Conservation (phyloP, 1,140 invertebrate species). For the Calliphora vicina region DNA sequence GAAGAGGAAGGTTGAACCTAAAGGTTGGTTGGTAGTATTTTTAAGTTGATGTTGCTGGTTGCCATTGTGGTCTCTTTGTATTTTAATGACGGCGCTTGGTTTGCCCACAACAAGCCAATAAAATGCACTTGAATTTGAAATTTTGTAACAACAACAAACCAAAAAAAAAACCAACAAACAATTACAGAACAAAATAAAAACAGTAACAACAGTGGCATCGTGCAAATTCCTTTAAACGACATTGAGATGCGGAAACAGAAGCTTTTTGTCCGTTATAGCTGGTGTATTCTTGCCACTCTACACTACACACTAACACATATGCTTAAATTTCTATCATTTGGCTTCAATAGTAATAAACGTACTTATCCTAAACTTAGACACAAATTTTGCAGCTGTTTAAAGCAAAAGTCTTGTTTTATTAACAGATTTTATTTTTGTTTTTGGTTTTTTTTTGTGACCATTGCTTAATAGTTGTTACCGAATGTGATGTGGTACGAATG, state of each 20-base stretch:
- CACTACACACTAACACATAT: not conserved
- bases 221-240: constrained; percentile 13
- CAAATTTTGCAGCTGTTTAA: constrained; percentile 16
- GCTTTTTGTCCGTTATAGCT: constrained; percentile 5
- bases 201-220: constrained; percentile 3
- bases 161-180: not conserved
- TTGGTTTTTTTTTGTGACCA: not conserved
- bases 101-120: not conserved
- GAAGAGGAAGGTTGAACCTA: not conserved
- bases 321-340: not conserved
- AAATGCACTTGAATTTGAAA: not conserved
- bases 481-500: constrained; percentile 14
- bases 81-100: constrained; percentile 8
- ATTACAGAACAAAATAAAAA: not conserved
- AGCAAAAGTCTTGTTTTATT: not conserved
- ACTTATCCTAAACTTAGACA: not conserved
- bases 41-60: not conserved
- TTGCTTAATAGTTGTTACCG: not conserved
- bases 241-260: constrained; percentile 31
- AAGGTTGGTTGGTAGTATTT: not conserved
- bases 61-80: not conserved
- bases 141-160: not conserved
- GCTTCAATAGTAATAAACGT: not conserved
- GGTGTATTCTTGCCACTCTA: constrained; percentile 18
- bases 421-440: not conserved